Conservation (phyloP, 2,888 invertebrate species). For the Melipona bicolor region DNA sequence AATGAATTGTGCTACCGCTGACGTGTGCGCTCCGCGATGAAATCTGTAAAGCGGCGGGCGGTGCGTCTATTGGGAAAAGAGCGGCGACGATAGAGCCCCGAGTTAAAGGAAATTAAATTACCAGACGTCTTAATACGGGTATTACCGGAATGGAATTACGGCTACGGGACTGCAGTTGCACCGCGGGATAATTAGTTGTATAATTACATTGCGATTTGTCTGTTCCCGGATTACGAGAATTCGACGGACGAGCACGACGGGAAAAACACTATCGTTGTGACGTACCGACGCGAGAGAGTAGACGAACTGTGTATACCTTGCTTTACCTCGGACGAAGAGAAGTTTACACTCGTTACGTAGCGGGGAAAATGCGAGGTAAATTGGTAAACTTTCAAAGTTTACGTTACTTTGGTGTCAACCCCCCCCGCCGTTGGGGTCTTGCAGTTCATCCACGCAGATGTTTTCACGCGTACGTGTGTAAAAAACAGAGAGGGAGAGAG, state of each 20-base stretch:
- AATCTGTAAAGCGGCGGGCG: constrained; percentile 1
- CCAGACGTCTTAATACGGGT: constrained; percentile 36
- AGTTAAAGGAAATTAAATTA: constrained; percentile 46
- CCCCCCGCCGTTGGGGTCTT: neutral
- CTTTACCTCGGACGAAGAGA: neutral
- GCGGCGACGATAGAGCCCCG: neutral
- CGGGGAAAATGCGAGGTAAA: too few relatives aligned
- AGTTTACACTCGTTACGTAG: neutral
- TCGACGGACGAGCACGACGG: neutral
- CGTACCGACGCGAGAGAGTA: neutral
- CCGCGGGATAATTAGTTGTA: constrained; percentile 45
- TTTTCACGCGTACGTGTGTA: neutral
- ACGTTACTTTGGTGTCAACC: neutral
- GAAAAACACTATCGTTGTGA: neutral
- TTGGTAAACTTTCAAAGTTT: neutral
- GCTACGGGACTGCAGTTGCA: neutral
- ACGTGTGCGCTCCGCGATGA: constrained; percentile 31
- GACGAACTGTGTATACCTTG: neutral
- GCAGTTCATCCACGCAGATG: neutral
- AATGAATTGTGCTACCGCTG: constrained; percentile 25
- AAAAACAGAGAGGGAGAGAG: too few relatives aligned
- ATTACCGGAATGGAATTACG: constrained; percentile 30
- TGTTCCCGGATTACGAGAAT: constrained; percentile 24
- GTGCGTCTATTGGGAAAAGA: constrained; percentile 12
- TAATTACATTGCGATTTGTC: constrained; percentile 41